A percentile compares a stretch with the other conserved stretches of the same genome.
phyloP scores from a whole-genome alignment of 2,888 invertebrate genomes.

The Orthosia cruda region DNA sequence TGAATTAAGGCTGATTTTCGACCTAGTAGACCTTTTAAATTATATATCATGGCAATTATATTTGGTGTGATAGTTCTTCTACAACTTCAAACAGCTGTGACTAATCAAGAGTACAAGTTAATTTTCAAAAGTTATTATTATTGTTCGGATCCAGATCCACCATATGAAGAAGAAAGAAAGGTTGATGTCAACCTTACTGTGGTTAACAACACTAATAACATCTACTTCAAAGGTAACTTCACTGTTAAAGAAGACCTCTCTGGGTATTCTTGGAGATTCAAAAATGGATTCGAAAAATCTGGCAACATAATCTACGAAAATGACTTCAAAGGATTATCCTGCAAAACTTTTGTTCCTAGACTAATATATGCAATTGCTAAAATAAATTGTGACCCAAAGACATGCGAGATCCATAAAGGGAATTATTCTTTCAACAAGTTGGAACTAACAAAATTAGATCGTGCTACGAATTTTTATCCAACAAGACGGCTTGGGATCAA shows the following conservation, averaged over 20 bases:
- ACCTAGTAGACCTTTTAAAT: neutral
- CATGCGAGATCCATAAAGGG: conserved; percentile 35
- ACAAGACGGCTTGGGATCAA: conserved; percentile 23
- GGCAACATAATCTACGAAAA: conserved; percentile 9
- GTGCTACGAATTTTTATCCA: conserved; percentile 16
- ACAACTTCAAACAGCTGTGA: conserved; percentile 6
- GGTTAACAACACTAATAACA: neutral
- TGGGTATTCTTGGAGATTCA: conserved; percentile 34
- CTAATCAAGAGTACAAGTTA: conserved; percentile 5
- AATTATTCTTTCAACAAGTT: conserved; percentile 42
- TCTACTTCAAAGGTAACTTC: conserved; percentile 15
- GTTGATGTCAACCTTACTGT: conserved; percentile 8
- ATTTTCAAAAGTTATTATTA: conserved; percentile 9
- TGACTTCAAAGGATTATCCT: conserved; percentile 34
- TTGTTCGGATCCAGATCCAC: conserved; percentile 21
- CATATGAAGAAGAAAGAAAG: conserved; percentile 13
- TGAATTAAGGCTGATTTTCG: neutral
- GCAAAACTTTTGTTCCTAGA: conserved; percentile 35
- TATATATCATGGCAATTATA: conserved; percentile 5
- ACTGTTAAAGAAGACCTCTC: conserved; percentile 15
- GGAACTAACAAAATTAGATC: conserved; percentile 30
- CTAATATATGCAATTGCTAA: conserved; percentile 21
- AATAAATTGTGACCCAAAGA: conserved; percentile 40
- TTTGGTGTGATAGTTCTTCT: neutral
- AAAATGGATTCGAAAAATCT: conserved; percentile 26